These are phyloP conservation scores for Sinocyclocheilus maitianheensis DNA, from an alignment of 2,113 vertebrate species.

Conservation along the genomic window DNA sequence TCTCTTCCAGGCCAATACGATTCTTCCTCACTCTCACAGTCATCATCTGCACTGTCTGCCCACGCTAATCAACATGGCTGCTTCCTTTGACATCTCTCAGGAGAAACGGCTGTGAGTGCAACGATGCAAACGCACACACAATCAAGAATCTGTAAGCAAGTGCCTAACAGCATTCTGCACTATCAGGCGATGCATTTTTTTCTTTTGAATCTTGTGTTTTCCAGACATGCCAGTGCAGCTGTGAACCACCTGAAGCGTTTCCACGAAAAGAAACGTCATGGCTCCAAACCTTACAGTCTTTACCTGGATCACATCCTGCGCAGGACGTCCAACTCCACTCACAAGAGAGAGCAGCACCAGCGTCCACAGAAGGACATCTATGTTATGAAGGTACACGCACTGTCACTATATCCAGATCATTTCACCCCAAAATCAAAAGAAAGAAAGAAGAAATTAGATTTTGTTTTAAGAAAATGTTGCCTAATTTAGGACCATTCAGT, in stretches of 20 bases:
- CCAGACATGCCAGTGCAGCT: conserved; percentile 83
- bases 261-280: conserved; percentile 87
- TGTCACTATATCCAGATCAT: neutral
- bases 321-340: conserved; percentile 77
- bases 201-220: conserved; percentile 5
- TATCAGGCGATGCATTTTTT: neutral
- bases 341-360: conserved; percentile 79
- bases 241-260: conserved; percentile 86
- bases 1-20: conserved; percentile 87
- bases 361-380: conserved; percentile 84
- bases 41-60: conserved; percentile 96
- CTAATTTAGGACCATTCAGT: neutral
- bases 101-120: conserved; percentile 91
- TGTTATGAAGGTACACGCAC: conserved; percentile 79
- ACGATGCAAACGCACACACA: neutral
- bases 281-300: conserved; percentile 84
- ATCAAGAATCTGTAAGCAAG: neutral
- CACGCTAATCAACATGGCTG: conserved; percentile 96
- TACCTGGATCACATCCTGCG: conserved; percentile 86
- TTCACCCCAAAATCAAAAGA: neutral
- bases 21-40: conserved; percentile 95
- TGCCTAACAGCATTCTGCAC: neutral
- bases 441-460: neutral
- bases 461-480: neutral
- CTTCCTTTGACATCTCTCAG: conserved; percentile 93